Base-by-base conservation (phyloP, 2,113 vertebrate species). In the Nicator chloris region DNA sequence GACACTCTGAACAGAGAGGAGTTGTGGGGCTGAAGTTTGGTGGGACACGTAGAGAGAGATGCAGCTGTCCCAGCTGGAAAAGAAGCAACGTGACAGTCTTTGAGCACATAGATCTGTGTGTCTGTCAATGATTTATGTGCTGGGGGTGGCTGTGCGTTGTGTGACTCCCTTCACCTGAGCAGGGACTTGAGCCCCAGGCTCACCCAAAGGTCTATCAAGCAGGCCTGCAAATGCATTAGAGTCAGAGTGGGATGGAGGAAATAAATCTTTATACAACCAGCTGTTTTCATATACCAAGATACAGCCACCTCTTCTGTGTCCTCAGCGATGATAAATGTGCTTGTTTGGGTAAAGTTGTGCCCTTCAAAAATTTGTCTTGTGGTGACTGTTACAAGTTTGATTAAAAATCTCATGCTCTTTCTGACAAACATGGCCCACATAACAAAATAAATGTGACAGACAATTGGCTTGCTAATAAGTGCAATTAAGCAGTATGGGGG, bases 401-500 rank as follows among this genome's bases (percentile, higher is more conserved):
- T 95, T 91, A 91, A 94, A 93, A 95, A 91, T 59, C 14, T 4
- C 40, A 3, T 44, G 28, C 39, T 56, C 54, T 59, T 88, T 83
- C 71, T 86, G 65, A 73, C 0, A 17, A 91, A 72, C 31, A 6
- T 8, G 18, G 64, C 39, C 71, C 0, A 1, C 57, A 54, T 83
- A 86, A 65, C 82, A 88, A 93, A 93, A 93, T 75, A 27, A 90
- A 82, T 70, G 71, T 91, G 93, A 51, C 33, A 80, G 78, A 64
- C 87, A 88, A 89, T 37, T 57, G 60, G 71, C 68, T 94, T 73
- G 71, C 82, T 94, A 92, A 56, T 95, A 80, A 90, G 76, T 60
- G 75, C 90, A 92, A 73, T 92, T 97, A 94, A 92, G 90, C 84
- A 80, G 87, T 57, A 85, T 76, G 94, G 77, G 81, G 78, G 86